Evolutionary conservation across 2,888 invertebrate species (phyloP), one percentile per base, ranked within the genome.

Genomic region (Cataglyphis altisquamis): DNA sequence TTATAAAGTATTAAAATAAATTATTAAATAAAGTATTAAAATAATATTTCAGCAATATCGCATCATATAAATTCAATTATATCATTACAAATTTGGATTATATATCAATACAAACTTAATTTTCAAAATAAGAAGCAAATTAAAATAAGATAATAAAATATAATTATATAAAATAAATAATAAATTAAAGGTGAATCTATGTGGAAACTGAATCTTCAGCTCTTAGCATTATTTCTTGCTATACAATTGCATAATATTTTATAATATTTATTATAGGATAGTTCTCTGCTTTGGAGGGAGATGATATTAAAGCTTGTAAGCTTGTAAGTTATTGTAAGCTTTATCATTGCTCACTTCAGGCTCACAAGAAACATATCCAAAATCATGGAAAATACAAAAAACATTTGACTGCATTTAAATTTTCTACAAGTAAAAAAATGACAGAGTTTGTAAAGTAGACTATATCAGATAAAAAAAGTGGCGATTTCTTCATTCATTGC

Each of bases 391-490:
- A 62, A 9, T 62, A 32, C 32, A 29, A 32, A 32, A 62, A 32
- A 62, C 62, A 62, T 62, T 62, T 62, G 3, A 15, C 32, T 32
- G 62, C 62, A 32, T 62, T 62, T 62, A 60, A 9, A 10, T 62
- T 32, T 32, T 32, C 9, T 62, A 32, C 29, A 62, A 18, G 18
- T 0, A 57, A 57, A 25, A 32, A 60, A 1, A 60, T 60, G 12
- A 60, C 60, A 62, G 18, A 62, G 32, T 32, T 62, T 32, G 5
- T 18, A 32, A 62, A 12, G 8, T 5, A 62, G 3, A 18, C 29
- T 29, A 18, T 62, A 62, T 62, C 62, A 18, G 32, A 62, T 29
- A 62, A 32, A 32, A 62, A 62, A 62, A 62, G 3, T 62, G 3
- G 32, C 8, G 9, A 32, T 62, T 62, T 15, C 62, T 57, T 18